Evolutionary conservation across 2,888 invertebrate species (phyloP), one percentile per base, ranked within the genome.

Genomic region (Rhimphoctona megacephalus): DNA sequence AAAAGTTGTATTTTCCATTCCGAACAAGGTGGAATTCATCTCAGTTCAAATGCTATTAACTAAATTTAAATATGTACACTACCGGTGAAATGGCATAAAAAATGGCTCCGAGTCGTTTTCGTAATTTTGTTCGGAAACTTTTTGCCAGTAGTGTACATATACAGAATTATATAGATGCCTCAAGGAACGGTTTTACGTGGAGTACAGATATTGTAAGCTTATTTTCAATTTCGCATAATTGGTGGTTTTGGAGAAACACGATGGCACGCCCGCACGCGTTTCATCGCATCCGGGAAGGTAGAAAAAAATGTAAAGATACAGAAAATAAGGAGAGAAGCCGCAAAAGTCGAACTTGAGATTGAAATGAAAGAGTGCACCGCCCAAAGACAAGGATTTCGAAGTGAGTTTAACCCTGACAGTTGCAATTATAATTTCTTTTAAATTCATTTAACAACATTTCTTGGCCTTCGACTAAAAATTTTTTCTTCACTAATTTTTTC

Each of bases 211-310:
- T 90, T 89, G 89, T 89, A 82, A 73, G 87, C 88, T 89, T 77
- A 90, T 91, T 92, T 91, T 91, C 90, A 90, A 91, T 91, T 92
- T 89, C 85, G 83, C 84, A 87, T 91, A 91, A 92, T 91, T 91
- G 90, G 90, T 88, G 88, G 83, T 84, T 87, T 85, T 74, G 85
- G 11, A 73, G 64, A 70, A 61, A 66, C 70, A 36, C 82, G 77
- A 82, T 69, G 57, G 66, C 22, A 70, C 73, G 78, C 85, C 81
- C 83, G 87, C 83, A 78, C 85, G 86, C 87, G 80, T 78, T 78
- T 49, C 66, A 33, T 22, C 36, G 49, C 66, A 81, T 81, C 77
- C 81, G 67, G 76, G 81, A 81, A 76, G 82, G 54, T 54, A 70
- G 19, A 77, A 78, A 74, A 36, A 70, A 52, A 81, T 49, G 49